Base-by-base conservation (phyloP, 2,888 invertebrate species). In the Pachliopta kotzebuea region DNA sequence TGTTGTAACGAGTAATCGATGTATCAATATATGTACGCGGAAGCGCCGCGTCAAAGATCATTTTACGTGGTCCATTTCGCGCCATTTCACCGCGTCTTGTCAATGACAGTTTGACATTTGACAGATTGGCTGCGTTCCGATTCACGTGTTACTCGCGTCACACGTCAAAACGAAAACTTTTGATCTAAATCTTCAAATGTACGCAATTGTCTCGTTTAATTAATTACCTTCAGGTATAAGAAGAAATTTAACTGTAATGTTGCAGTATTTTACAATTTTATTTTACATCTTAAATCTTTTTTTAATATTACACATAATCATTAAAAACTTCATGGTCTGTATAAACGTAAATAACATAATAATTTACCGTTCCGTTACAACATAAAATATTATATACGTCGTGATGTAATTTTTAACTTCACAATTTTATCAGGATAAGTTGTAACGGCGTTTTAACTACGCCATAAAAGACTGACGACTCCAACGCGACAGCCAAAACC, bases 81-180 rank as follows among this genome's bases (percentile, higher is more conserved):
- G 24, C 42, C 62, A 55, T 63, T 68, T 69, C 71, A 65, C 65
- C 69, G 69, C 67, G 70, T 66, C 62, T 54, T 63, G 57, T 56
- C 55, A 67, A 61, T 65, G 69, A 69, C 70, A 70, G 61, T 61
- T n/a, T 67, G 70, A 26, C 26, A 26, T 11, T 4, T 14, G 37
- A 72, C 72, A 67, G 69, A 72, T 71, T 68, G 68, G 65, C 61
- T 67, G 65, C 68, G 69, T 69, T 72, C 68, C 49, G 58, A 69
- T 61, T 70, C 67, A 70, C 67, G 67, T 67, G 59, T 60, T 26
- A n/a, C 50, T 50, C 56, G 29, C 24, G 37, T 53, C 57, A 26
- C 53, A 42, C 57, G 52, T 56, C 42, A 58, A 21, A n/a, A 21
- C 45, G 45, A 42, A 23, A 57, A 57, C 62, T 62, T 62, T 63